Evolutionary conservation across 2,113 vertebrate species (phyloP), one percentile per base, ranked within the genome.

Genomic region (Entomyzon cyanotis): DNA sequence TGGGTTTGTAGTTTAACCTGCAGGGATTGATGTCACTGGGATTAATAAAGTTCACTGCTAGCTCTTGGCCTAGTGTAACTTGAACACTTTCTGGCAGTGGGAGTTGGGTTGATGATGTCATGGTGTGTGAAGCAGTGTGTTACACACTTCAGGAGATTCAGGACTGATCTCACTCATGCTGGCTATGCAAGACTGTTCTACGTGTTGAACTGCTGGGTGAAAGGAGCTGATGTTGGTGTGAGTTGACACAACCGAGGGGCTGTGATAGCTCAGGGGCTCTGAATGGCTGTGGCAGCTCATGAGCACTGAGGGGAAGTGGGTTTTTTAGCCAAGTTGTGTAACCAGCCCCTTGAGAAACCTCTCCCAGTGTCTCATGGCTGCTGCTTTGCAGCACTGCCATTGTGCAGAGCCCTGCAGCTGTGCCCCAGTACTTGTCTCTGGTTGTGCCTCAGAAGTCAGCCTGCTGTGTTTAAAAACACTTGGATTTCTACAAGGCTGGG

Each of bases 261-360:
- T 42, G 30, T 65, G 71, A 11, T 18, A 13, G 41, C 25, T 37
- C 21, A 23, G 28, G 17, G 52, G 37, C 62, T 22, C 47, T 44
- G 24, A 8, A 67, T 49, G 59, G 12, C 49, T 50, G 20, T 49
- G 47, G 20, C 47, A 49, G 10, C 9, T 69, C 31, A 5, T 23
- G 39, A 46, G 33, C 73, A 1, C 68, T 52, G 39, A 15, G 58
- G 52, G 74, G 28, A 16, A 49, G 73, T 35, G 55, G 15, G 1
- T 16, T 76, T 75, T 92, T 73, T 81, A 83, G 71, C 11, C 16
- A 10, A 11, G n/a, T 83, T 90, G 76, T 41, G 5, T 93, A 93
- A 94, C 25, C 71, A 86, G 24, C 76, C 4, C 5, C 86, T 90
- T 81, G 84, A 94, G 89, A 70, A 95, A 87, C 13, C 60, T 65